phyloP scores from a whole-genome alignment of 2,113 vertebrate species.

The Sakesphorus luctuosus region DNA sequence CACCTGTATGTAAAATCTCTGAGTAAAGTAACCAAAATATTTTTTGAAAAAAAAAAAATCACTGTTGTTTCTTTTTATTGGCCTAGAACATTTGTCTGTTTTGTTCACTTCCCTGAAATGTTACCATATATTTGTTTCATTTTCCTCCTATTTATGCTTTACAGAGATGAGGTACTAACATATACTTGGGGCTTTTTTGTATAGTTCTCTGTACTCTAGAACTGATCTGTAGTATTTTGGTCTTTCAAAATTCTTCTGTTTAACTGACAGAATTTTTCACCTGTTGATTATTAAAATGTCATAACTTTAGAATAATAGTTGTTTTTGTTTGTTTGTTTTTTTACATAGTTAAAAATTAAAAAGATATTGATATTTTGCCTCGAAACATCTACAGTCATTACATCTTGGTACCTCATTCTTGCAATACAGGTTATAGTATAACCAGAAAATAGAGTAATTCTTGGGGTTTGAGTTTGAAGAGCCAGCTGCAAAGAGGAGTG shows the following conservation, averaged over 20 bases:
- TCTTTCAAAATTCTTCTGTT: constrained; percentile 43
- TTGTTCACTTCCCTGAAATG: neutral
- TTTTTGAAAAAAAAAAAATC: neutral
- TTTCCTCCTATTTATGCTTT: neutral
- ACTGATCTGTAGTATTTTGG: constrained; percentile 15
- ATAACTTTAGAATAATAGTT: constrained; percentile 1
- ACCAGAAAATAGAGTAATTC: neutral
- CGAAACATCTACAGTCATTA: neutral
- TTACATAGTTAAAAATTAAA: neutral
- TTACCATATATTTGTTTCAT: neutral
- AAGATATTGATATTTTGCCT: neutral
- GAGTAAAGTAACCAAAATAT: neutral
- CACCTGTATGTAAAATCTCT: neutral
- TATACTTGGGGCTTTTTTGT: neutral
- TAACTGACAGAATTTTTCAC: constrained; percentile 29
- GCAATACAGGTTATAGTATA: neutral
- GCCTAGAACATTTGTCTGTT: neutral
- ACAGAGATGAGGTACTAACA: neutral
- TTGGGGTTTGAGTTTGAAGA: neutral
- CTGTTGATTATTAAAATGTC: neutral
- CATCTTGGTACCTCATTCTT: neutral
- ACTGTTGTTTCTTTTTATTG: neutral
- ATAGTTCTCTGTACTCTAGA: neutral
- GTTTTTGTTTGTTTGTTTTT: neutral
- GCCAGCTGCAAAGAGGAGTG: neutral